Base-by-base conservation (phyloP, 2,888 invertebrate species). In the Sarcophaga subvicina region DNA sequence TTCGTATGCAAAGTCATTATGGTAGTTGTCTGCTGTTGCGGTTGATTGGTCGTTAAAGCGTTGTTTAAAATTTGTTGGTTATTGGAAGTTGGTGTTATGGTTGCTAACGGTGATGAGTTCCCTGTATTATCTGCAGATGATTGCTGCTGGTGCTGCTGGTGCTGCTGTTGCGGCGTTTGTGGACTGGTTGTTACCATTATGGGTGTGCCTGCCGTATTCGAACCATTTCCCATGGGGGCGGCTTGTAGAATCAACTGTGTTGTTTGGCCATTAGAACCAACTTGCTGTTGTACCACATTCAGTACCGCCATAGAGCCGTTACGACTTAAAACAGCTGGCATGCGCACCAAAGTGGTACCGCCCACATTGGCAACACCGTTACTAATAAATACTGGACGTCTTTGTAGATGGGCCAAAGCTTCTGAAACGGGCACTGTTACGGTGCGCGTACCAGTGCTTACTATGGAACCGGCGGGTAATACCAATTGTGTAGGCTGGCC, bases 331-430 rank as follows among this genome's bases (percentile, higher is more conserved):
- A 91, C 91, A 0, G 92, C 90, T 1, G 92, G 92, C 92, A 92
- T 92, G 0, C 92, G 90, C 3, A 92, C 91, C 77, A 92, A 91
- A 14, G 92, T 91, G 22, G 91, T 89, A 22, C 91, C 91, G 1
- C 90, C 88, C 49, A 92, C 67, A 4, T 89, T 90, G 69, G 90
- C 89, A 73, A 92, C 88, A 0, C 91, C 90, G 77, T 92, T 92
- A 88, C 92, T 92, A 5, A 92, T 92, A 80, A 92, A 92, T 17
- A 92, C 92, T n/a, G 92, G 92, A 25, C 92, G 92, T 4, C 92
- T 91, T 67, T 92, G 92, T 72, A 92, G 88, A 80, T 92, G 92
- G 37, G 90, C 92, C 64, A 92, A 81, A 17, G 88, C 88, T 80
- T 92, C 92, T 1, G 89, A 89, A 10, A 92, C 91, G 14, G 92